phyloP scores from a whole-genome alignment of 2,113 vertebrate genomes.

The Raphicerus campestris region DNA sequence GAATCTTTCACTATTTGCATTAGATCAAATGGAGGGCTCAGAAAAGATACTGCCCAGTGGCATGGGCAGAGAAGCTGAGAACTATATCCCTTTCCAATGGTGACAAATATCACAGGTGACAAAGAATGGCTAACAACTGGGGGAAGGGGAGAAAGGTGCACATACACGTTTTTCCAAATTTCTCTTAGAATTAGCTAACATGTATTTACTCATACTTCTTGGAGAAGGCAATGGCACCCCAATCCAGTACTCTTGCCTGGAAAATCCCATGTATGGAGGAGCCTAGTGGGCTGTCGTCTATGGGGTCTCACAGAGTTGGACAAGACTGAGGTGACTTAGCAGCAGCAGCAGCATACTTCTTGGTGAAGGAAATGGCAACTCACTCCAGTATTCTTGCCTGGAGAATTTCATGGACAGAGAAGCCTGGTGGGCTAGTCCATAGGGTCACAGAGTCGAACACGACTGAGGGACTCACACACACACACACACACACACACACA shows the following conservation, averaged over 20 bases:
- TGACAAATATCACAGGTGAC: neutral
- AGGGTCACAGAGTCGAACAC: fast-evolving
- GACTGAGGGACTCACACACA: neutral
- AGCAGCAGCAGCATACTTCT: neutral
- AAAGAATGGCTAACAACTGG: neutral
- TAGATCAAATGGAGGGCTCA: neutral
- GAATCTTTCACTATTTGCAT: neutral
- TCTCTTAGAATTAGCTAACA: neutral
- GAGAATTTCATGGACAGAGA: neutral
- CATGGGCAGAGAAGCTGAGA: neutral
- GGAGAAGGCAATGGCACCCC: neutral
- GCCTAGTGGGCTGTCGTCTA: neutral
- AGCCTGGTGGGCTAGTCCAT: neutral
- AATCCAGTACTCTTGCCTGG: neutral
- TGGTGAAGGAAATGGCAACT: neutral
- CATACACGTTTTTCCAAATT: neutral
- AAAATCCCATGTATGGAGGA: neutral
- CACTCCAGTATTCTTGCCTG: neutral
- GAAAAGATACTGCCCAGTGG: neutral
- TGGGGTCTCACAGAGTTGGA: too few species aligned
- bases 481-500: neutral
- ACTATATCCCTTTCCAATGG: neutral
- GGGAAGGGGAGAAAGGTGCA: fast-evolving
- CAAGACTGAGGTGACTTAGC: too few species aligned
- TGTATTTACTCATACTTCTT: neutral